These are phyloP conservation scores for Lissonota sp. DNA, from an alignment of 2,888 invertebrate species.

Conservation along the genomic window DNA sequence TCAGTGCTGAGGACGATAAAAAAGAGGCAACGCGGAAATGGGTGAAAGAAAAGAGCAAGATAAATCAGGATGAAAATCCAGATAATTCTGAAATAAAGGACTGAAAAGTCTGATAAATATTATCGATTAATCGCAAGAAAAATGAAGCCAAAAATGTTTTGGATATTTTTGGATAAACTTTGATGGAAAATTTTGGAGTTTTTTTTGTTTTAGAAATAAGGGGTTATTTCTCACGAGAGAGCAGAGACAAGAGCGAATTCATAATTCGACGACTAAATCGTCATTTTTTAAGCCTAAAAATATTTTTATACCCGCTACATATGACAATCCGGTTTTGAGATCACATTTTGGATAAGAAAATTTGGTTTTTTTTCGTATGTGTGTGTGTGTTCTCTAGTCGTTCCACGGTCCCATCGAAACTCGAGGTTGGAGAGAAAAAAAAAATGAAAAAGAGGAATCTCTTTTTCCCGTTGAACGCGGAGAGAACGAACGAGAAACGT, in stretches of 20 bases:
- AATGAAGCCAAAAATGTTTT: no score
- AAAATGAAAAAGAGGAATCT: conserved; percentile 28
- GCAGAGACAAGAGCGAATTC: no score
- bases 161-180: conserved; percentile 1
- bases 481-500: conserved; percentile 37
- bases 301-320: background rate
- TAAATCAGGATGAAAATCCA: no score
- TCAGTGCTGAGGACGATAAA: background rate
- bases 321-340: conserved; percentile 58
- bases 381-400: background rate
- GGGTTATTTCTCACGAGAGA: no score
- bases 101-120: no score
- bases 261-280: no score
- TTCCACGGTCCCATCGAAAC: conserved; percentile 16
- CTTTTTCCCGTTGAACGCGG: conserved; percentile 25
- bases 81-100: no score
- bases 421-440: background rate
- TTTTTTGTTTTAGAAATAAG: no score
- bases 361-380: background rate
- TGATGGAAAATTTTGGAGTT: background rate
- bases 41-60: no score
- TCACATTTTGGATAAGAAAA: conserved; percentile 51
- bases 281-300: background rate
- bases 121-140: no score
- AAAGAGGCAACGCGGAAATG: no score